Evolutionary conservation across 2,113 vertebrate species (phyloP), one percentile per base, ranked within the genome.

Genomic region (Synchiropus splendidus): DNA sequence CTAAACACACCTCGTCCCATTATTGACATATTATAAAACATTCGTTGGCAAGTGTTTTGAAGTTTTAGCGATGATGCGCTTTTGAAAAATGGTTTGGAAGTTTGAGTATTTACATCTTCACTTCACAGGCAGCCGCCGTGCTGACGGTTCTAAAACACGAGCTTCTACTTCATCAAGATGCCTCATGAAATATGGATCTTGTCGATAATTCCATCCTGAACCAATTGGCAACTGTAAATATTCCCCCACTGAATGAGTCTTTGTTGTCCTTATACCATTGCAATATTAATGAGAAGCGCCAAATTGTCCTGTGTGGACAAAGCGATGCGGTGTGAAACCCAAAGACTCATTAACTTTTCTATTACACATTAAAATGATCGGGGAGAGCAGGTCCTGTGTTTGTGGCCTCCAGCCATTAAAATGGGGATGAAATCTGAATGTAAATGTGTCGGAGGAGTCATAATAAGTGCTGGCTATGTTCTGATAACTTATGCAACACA

Each of bases 321-420:
- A 47, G 61, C 6, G 38, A 64, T 58, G 54, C 45, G 47, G 51
- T 42, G 27, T 37, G 42, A 72, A 68, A 64, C 44, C 65, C 65
- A 70, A 51, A 54, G 58, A 60, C 46, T 17, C 45, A 67, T 75
- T 70, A 67, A 70, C 50, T 75, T 72, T 76, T 78, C 67, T 48
- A 76, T 74, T 70, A 72, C 16, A 17, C 13, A 51, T 78, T 9
- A 69, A 80, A 52, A 70, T 72, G 41, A 68, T 76, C 66, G 40
- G 14, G 15, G 18, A 27, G 21, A 27, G 21, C 21, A 27, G 8
- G 21, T 8, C 21, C 8, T 27, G 4, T 27, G 21, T 27, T 27
- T 27, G 21, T 27, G 21, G 21, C 21, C 21, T 27, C 21, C 8
- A 27, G 21, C 8, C 21, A 27, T 27, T 27, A 27, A 27, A 27